Evolutionary conservation across 2,888 invertebrate genomes (phyloP).

Genomic region (Abrostola tripartita): DNA sequence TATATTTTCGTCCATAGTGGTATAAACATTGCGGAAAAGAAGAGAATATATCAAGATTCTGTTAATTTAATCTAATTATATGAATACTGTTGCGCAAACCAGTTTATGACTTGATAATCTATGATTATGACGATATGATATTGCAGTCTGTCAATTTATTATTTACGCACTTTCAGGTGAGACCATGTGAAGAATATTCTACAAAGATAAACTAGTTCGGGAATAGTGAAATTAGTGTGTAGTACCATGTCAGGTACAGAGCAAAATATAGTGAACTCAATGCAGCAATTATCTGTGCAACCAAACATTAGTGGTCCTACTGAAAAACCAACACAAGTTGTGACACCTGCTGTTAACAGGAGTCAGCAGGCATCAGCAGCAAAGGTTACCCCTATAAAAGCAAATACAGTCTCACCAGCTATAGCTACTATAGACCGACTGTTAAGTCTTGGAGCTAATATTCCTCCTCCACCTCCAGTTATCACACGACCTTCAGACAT

Average conservation of each 20-base stretch:
- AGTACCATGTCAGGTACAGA: conserved; percentile 88
- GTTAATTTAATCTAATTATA: conserved; percentile 34
- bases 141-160: conserved; percentile 30
- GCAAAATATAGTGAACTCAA: conserved; percentile 85
- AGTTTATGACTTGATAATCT: conserved; percentile 26
- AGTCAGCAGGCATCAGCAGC: conserved; percentile 75
- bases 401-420: conserved; percentile 81
- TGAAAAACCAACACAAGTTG: conserved; percentile 86
- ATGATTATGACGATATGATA: conserved; percentile 28
- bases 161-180: conserved; percentile 71
- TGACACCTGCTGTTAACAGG: conserved; percentile 84
- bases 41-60: conserved; percentile 4
- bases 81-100: conserved; percentile 29
- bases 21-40: conserved; percentile 7
- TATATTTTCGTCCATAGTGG: conserved; percentile 13
- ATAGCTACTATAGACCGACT: conserved; percentile 86
- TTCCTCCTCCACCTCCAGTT: conserved; percentile 83
- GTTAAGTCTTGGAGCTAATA: conserved; percentile 79
- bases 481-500: conserved; percentile 81
- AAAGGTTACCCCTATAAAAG: conserved; percentile 79
- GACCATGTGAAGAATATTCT: conserved; percentile 74
- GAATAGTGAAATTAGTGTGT: conserved; percentile 67
- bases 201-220: conserved; percentile 64
- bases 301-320: conserved; percentile 81
- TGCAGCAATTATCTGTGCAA: conserved; percentile 87